Evolutionary conservation across 2,113 vertebrate genomes (phyloP).

Genomic region (Psittacula cyanocephala): DNA sequence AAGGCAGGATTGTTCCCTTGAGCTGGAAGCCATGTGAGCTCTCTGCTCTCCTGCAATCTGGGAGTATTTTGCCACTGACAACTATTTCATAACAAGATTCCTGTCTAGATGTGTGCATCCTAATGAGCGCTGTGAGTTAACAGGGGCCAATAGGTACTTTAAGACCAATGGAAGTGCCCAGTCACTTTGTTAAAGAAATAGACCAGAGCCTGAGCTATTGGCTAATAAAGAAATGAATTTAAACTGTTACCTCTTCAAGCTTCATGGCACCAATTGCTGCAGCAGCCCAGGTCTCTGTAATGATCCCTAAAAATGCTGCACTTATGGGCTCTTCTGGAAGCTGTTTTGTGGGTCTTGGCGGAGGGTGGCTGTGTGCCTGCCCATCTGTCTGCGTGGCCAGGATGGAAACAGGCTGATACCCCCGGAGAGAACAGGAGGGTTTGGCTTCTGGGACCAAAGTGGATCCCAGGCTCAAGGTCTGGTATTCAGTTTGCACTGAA

Average conservation of each 20-base stretch:
- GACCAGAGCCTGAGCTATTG: background rate
- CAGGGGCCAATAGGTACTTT: background rate
- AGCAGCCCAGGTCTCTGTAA: background rate
- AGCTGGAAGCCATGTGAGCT: background rate
- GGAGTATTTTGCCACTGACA: background rate
- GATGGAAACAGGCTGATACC: background rate
- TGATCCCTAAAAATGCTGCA: accelerated
- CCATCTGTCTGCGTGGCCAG: accelerated
- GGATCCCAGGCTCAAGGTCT: background rate
- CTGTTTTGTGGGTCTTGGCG: accelerated
- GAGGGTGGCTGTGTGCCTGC: background rate
- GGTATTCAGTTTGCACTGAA: background rate
- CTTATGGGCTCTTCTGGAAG: background rate
- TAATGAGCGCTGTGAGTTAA: background rate
- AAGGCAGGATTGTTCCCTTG: background rate
- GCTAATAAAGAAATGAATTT: background rate
- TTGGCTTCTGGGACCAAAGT: accelerated
- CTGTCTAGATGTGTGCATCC: background rate
- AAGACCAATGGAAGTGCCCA: background rate
- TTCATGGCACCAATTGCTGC: accelerated
- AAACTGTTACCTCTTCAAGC: background rate
- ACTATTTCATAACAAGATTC: background rate
- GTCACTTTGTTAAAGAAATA: background rate
- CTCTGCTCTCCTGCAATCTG: background rate
- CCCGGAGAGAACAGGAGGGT: accelerated